phyloP scores from a whole-genome alignment of 2,888 invertebrate genomes.

The Drosophila rellima region DNA sequence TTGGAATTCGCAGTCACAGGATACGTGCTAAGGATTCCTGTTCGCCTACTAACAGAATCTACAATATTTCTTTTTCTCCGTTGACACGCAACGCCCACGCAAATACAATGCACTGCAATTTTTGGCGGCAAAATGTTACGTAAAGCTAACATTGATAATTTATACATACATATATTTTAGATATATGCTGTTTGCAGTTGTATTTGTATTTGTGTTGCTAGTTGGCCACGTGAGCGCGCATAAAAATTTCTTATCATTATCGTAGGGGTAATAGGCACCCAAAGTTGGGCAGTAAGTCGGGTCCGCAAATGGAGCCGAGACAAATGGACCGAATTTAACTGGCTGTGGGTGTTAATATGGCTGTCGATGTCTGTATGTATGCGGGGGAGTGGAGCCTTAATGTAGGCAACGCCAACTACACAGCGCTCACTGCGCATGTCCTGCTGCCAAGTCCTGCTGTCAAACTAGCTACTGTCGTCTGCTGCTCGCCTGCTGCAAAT shows the following conservation, averaged over 20 bases:
- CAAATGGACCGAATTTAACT: conserved; percentile 36
- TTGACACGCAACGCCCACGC: conserved; percentile 82
- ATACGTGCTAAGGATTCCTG: conserved; percentile 52
- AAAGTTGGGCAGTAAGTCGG: conserved; percentile 79
- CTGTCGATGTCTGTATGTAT: conserved; percentile 1
- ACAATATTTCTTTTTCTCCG: conserved; percentile 84
- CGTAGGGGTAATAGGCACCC: conserved; percentile 84
- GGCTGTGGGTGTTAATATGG: conserved; percentile 17
- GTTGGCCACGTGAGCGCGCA: conserved; percentile 57
- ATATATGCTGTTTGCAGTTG: conserved; percentile 1
- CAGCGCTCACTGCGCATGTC: conserved; percentile 60
- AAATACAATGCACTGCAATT: conserved; percentile 38
- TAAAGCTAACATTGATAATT: conserved; percentile 65
- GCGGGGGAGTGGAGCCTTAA: background rate
- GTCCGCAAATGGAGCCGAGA: conserved; percentile 22
- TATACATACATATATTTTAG: conserved; percentile 22
- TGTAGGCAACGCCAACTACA: background rate
- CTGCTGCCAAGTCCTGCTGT: conserved; percentile 1
- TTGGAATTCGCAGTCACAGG: conserved; percentile 1
- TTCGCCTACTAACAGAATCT: conserved; percentile 81
- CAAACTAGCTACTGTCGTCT: background rate
- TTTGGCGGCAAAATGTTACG: conserved; percentile 63
- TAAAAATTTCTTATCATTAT: conserved; percentile 85
- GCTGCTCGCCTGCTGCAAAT: conserved; percentile 81
- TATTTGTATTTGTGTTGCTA: conserved; percentile 8